These are phyloP conservation scores for Toxotes jaculatrix DNA, from an alignment of 2,113 vertebrate genomes.

Conservation along the genomic window DNA sequence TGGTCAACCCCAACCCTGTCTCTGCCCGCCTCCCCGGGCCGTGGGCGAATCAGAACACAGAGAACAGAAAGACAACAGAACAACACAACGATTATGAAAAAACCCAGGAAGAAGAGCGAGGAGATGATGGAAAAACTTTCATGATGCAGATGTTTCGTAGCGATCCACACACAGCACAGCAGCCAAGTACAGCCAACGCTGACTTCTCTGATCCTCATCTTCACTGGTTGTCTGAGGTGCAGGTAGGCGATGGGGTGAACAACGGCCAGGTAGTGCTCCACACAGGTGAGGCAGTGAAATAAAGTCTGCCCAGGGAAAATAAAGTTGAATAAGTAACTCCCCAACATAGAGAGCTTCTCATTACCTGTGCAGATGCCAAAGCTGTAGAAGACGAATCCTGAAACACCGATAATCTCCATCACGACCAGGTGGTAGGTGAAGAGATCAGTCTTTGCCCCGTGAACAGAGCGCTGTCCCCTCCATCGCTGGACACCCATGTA, in stretches of 20 bases:
- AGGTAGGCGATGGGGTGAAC: constrained; percentile 38
- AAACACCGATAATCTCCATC: neutral
- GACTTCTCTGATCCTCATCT: constrained; percentile 39
- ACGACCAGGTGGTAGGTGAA: constrained; percentile 37
- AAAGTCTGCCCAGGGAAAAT: neutral
- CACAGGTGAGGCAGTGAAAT: constrained; percentile 47
- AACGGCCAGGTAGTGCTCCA: constrained; percentile 62
- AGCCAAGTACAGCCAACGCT: constrained; percentile 35
- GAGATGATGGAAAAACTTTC: fast-evolving
- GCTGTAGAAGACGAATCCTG: fast-evolving
- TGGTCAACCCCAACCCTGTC: neutral
- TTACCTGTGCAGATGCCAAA: fast-evolving
- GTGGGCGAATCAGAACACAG: neutral
- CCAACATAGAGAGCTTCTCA: fast-evolving
- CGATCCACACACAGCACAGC: neutral
- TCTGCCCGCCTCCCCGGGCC: neutral
- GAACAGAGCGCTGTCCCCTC: fast-evolving
- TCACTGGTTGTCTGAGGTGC: fast-evolving
- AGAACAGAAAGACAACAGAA: constrained; percentile 30
- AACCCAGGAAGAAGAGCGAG: fast-evolving
- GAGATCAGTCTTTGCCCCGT: constrained; percentile 18
- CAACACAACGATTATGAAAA: fast-evolving
- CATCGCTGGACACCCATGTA: constrained; percentile 2
- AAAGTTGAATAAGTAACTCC: fast-evolving
- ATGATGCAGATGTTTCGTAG: no score